Conservation (phyloP, 2,113 vertebrate species). For the Cygnus atratus region DNA sequence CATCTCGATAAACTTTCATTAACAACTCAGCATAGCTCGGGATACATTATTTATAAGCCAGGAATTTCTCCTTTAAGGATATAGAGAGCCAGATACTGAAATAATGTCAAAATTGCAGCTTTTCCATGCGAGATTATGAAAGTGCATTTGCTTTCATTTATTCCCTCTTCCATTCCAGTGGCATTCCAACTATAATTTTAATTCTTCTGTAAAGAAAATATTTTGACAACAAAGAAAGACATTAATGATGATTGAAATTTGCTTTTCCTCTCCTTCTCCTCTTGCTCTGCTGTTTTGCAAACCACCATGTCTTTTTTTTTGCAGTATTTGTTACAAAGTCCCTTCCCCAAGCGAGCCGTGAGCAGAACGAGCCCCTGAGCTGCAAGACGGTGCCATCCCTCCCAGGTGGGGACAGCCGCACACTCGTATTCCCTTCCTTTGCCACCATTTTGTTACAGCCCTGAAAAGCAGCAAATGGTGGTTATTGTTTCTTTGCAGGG, state of each 20-base stretch:
- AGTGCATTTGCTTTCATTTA: neutral
- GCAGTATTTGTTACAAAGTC: slow-evolving; percentile 12
- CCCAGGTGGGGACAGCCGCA: slow-evolving; percentile 43
- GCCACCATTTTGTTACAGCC: slow-evolving; percentile 79
- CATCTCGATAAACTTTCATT: neutral
- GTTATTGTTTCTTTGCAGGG: slow-evolving; percentile 80
- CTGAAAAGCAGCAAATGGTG: slow-evolving; percentile 80
- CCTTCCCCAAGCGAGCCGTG: neutral
- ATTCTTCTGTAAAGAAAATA: slow-evolving; percentile 59
- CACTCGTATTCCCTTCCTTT: slow-evolving; percentile 52
- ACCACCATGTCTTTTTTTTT: neutral
- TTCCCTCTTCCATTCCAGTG: slow-evolving; percentile 14
- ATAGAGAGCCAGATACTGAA: neutral
- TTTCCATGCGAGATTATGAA: neutral
- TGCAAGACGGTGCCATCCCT: neutral
- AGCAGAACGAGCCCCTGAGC: slow-evolving; percentile 27
- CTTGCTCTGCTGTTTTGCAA: slow-evolving; percentile 41
- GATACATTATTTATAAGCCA: neutral
- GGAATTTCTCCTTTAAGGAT: neutral
- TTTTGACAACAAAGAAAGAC: slow-evolving; percentile 48
- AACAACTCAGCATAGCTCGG: neutral
- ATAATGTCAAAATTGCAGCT: neutral
- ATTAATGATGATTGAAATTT: slow-evolving; percentile 46
- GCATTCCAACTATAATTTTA: slow-evolving; percentile 46
- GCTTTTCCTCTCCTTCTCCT: slow-evolving; percentile 66